A percentile compares a stretch with the other conserved stretches of the same genome.
phyloP scores from a whole-genome alignment of 2,888 invertebrate species.

The Argyra leucocephala region DNA sequence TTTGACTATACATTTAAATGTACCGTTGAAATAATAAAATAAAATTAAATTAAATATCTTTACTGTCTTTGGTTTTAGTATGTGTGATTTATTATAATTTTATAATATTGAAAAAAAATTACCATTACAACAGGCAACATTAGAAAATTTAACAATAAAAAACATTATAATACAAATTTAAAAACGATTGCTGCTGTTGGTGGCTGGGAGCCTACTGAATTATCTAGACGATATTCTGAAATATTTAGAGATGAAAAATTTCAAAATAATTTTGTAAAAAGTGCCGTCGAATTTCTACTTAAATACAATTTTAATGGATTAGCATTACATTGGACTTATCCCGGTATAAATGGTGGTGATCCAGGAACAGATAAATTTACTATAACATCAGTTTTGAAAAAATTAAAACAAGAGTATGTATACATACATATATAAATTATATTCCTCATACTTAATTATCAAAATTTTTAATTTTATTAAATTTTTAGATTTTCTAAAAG shows the following conservation, averaged over 20 bases:
- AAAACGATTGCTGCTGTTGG: slow-evolving; percentile 2
- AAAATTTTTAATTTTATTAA: background rate
- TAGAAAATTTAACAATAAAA: background rate
- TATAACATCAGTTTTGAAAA: slow-evolving; percentile 34
- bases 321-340: slow-evolving; percentile 76
- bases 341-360: slow-evolving; percentile 70
- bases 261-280: slow-evolving; percentile 10
- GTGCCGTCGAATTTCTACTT: slow-evolving; percentile 53
- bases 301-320: slow-evolving; percentile 66
- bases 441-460: background rate
- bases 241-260: background rate
- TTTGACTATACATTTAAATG: too few relatives aligned
- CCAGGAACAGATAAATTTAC: slow-evolving; percentile 60
- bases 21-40: too few relatives aligned
- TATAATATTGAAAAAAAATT: too few relatives aligned
- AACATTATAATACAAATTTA: slow-evolving; percentile 7
- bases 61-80: too few relatives aligned
- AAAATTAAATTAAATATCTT: too few relatives aligned
- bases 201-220: background rate
- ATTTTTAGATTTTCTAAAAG: slow-evolving; percentile 34
- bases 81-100: too few relatives aligned
- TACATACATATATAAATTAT: background rate
- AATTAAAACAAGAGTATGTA: slow-evolving; percentile 26
- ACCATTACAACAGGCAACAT: background rate
- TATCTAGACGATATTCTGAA: background rate